phyloP scores from a whole-genome alignment of 2,888 invertebrate genomes.

The Rhingia campestris region DNA sequence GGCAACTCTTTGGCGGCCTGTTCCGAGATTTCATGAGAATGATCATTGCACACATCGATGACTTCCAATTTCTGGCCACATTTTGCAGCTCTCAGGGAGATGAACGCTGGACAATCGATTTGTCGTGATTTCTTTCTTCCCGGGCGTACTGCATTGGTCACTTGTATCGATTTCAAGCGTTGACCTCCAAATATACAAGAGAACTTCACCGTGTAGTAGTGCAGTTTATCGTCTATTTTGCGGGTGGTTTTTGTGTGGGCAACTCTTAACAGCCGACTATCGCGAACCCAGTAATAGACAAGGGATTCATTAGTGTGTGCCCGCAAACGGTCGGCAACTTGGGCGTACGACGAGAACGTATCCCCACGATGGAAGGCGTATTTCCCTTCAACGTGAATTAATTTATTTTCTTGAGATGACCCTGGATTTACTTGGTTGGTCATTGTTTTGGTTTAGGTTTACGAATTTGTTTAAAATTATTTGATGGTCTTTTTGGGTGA shows the following conservation, averaged over 20 bases:
- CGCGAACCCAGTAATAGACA: slow-evolving; percentile 83
- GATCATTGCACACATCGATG: slow-evolving; percentile 83
- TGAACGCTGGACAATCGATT: slow-evolving; percentile 82
- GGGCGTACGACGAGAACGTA: slow-evolving; percentile 82
- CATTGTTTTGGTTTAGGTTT: not conserved
- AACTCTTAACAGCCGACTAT: slow-evolving; percentile 82
- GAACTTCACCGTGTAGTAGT: slow-evolving; percentile 83
- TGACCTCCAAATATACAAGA: slow-evolving; percentile 83
- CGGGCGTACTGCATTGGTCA: slow-evolving; percentile 80
- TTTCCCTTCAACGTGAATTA: slow-evolving; percentile 76
- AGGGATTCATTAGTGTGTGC: slow-evolving; percentile 81
- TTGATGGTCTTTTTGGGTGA: too few species aligned
- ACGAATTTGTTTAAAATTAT: not conserved
- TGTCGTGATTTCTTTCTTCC: slow-evolving; percentile 80
- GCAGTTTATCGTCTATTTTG: slow-evolving; percentile 81
- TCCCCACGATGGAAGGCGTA: slow-evolving; percentile 82
- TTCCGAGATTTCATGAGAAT: slow-evolving; percentile 83
- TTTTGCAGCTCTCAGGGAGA: slow-evolving; percentile 82
- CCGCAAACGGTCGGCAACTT: slow-evolving; percentile 80
- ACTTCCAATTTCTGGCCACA: slow-evolving; percentile 82
- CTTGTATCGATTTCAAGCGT: slow-evolving; percentile 80
- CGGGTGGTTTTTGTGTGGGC: slow-evolving; percentile 83
- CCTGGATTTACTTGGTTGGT: slow-evolving; percentile 12
- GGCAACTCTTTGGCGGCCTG: slow-evolving; percentile 77
- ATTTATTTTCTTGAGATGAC: slow-evolving; percentile 6